Evolutionary conservation across 2,888 invertebrate genomes (phyloP).

Genomic region (Cephus spinipes): DNA sequence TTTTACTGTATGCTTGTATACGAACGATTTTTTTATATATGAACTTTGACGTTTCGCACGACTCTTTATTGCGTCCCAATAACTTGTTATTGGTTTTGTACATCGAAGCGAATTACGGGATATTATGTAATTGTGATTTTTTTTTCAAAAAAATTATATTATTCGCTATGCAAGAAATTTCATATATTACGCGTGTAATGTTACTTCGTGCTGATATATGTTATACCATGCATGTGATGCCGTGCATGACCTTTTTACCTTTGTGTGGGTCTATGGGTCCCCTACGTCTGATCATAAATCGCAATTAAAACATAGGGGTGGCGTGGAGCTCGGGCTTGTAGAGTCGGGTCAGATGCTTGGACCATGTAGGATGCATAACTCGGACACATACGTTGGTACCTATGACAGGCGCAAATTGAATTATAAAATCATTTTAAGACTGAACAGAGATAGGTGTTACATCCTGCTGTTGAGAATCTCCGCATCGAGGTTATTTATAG

Average conservation of each 20-base stretch:
- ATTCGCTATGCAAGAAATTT: neutral
- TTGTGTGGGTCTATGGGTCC: slow-evolving; percentile 2
- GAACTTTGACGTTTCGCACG: neutral
- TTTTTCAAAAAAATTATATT: neutral
- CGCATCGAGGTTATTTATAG: neutral
- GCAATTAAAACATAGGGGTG: slow-evolving; percentile 10
- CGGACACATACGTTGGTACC: neutral
- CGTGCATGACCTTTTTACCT: neutral
- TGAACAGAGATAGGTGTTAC: neutral
- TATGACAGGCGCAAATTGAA: neutral
- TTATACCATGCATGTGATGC: neutral
- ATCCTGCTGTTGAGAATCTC: neutral
- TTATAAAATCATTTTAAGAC: slow-evolving; percentile 8
- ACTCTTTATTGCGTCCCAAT: neutral
- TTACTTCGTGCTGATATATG: neutral
- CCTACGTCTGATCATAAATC: slow-evolving; percentile 9
- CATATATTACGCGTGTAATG: neutral
- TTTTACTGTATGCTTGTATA: neutral
- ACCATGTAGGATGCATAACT: slow-evolving; percentile 3
- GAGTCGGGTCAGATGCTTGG: neutral
- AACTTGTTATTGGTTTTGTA: neutral
- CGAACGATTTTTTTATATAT: neutral
- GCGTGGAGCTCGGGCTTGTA: neutral
- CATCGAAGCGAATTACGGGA: neutral
- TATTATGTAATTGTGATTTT: neutral